Percentiles rank a stretch among this genome's conserved stretches.
phyloP scores from a whole-genome alignment of 2,888 invertebrate genomes.

The Ectemnius continuus region DNA sequence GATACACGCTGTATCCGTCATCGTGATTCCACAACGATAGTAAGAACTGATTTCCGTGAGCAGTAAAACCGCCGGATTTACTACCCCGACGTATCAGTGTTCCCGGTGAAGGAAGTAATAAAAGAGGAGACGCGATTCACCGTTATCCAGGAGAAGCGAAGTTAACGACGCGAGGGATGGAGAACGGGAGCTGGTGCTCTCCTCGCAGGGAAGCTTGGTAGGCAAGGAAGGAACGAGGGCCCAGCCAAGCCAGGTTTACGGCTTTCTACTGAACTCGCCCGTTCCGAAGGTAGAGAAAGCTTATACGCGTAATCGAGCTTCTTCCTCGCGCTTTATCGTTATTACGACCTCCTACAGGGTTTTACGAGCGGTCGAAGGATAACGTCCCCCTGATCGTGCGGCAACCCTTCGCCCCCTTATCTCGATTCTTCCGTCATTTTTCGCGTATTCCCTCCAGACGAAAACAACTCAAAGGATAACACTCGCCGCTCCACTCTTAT shows the following conservation, averaged over 20 bases:
- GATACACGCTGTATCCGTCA: constrained; percentile 11
- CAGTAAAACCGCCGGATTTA: constrained; percentile 10
- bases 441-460: constrained; percentile 24
- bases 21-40: constrained; percentile 22
- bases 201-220: constrained; percentile 4
- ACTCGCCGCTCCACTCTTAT: background rate
- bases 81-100: constrained; percentile 9
- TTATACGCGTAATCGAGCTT: constrained; percentile 24
- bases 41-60: constrained; percentile 2
- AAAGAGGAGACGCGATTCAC: constrained; percentile 6
- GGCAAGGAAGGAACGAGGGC: background rate
- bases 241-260: constrained; percentile 29
- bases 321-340: constrained; percentile 44
- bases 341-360: constrained; percentile 44
- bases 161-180: constrained; percentile 32
- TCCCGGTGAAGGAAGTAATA: constrained; percentile 6
- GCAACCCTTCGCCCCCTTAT: constrained; percentile 10
- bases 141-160: constrained; percentile 16
- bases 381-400: constrained; percentile 21
- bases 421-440: constrained; percentile 23
- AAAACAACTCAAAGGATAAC: constrained; percentile 19
- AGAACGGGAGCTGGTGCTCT: constrained; percentile 10
- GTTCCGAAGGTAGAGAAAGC: constrained; percentile 21
- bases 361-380: constrained; percentile 41
- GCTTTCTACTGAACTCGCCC: constrained; percentile 41